Percentiles rank a stretch among this genome's conserved stretches.
Conservation (phyloP, 2,888 invertebrate species). For the Epinotia ramella region DNA sequence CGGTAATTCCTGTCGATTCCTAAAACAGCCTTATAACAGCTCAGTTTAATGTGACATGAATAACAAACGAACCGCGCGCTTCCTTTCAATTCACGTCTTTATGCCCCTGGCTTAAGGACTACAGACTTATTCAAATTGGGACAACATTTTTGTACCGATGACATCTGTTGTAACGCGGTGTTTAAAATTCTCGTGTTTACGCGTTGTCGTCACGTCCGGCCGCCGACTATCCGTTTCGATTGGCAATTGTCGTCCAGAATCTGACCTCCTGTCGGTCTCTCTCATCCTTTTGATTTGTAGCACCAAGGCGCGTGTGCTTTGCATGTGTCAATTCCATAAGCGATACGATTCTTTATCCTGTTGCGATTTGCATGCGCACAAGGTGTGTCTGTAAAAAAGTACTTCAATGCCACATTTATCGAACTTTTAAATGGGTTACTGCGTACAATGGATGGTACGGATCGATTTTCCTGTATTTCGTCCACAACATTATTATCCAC, state of each 20-base stretch:
- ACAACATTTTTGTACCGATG: conserved; percentile 68
- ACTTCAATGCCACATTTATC: conserved; percentile 20
- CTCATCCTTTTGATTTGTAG: conserved; percentile 80
- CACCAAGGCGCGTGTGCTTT: conserved; percentile 67
- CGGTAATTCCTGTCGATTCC: conserved; percentile 71
- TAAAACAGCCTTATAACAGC: conserved; percentile 75
- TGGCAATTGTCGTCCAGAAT: conserved; percentile 74
- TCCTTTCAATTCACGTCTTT: conserved; percentile 58
- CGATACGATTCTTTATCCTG: conserved; percentile 43
- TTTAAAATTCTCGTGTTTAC: conserved; percentile 83
- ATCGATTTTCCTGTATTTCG: conserved; percentile 26
- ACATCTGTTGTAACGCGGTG: conserved; percentile 75
- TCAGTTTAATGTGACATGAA: conserved; percentile 74
- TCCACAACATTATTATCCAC: conserved; percentile 26
- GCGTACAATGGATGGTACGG: not conserved
- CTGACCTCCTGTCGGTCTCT: conserved; percentile 79
- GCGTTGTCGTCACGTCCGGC: conserved; percentile 81
- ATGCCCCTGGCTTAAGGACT: conserved; percentile 57
- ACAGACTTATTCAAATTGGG: conserved; percentile 55
- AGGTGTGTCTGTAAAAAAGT: conserved; percentile 10
- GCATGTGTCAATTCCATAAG: conserved; percentile 65
- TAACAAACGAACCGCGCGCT: conserved; percentile 64
- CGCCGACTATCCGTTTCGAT: conserved; percentile 63
- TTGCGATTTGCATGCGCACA: conserved; percentile 35
- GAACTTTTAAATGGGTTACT: conserved; percentile 4